Evolutionary conservation across 2,797 vertebrate genomes (phyloP).

Genomic region (Peromyscus nudipes): DNA sequence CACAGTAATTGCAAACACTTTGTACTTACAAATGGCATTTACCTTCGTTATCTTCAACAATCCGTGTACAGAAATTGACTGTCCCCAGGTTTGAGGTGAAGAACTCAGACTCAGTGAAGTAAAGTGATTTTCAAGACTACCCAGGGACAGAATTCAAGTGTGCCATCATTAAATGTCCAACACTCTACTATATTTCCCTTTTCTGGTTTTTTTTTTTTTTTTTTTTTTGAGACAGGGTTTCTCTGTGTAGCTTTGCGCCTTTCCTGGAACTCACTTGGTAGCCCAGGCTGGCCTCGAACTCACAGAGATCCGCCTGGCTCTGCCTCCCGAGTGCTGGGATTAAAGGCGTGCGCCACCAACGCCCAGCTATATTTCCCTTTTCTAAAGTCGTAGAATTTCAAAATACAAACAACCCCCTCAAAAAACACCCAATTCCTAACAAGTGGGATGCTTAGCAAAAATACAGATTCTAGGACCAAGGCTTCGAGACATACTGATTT

Average conservation of each 20-base stretch:
- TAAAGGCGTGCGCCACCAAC: no score
- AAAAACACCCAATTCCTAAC: neutral
- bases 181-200: neutral
- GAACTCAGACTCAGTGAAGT: neutral
- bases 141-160: neutral
- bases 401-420: neutral
- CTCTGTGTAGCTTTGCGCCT: no score
- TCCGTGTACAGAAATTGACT: neutral
- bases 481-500: neutral
- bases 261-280: no score
- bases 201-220: no score
- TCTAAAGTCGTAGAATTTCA: constrained; percentile 32
- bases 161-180: neutral
- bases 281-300: no score
- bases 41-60: neutral
- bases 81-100: neutral
- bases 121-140: neutral
- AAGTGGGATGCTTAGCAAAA: neutral
- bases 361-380: neutral
- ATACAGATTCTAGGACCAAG: neutral
- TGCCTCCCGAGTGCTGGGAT: no score
- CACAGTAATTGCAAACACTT: neutral
- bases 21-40: neutral
- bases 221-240: no score
- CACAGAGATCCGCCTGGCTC: no score